Percentiles rank a stretch among this genome's conserved stretches.
Conservation (phyloP, 2,888 invertebrate genomes). For the Apodemia mormo region DNA sequence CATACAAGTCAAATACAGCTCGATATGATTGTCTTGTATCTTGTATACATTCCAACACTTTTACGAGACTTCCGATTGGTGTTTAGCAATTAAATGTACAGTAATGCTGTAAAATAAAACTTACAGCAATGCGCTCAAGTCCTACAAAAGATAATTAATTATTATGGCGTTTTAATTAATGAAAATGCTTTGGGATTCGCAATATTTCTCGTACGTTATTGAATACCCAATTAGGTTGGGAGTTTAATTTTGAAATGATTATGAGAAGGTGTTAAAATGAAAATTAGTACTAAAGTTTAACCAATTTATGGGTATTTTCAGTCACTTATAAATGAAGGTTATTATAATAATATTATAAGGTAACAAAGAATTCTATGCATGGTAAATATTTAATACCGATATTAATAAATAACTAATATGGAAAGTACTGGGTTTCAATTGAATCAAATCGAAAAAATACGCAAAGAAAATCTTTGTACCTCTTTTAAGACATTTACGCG, state of each 20-base stretch:
- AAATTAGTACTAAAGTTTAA: background rate
- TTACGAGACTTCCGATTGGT: background rate
- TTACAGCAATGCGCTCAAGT: background rate
- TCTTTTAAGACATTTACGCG: too few species aligned
- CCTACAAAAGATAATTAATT: background rate
- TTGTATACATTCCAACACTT: background rate
- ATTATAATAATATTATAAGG: too few species aligned
- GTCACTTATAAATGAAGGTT: too few species aligned
- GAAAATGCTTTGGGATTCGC: background rate
- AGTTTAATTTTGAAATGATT: background rate
- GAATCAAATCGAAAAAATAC: too few species aligned
- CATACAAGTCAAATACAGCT: constrained; percentile 36
- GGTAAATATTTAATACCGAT: too few species aligned
- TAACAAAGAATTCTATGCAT: too few species aligned
- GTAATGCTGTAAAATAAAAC: background rate
- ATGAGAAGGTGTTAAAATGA: background rate
- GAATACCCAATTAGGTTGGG: background rate
- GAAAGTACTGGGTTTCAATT: too few species aligned
- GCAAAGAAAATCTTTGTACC: too few species aligned
- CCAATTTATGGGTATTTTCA: too few species aligned
- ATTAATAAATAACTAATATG: too few species aligned
- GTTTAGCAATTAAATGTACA: background rate
- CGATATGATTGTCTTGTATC: constrained; percentile 12
- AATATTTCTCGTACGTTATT: background rate
- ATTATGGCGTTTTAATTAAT: background rate